phyloP scores from a whole-genome alignment of 2,113 vertebrate genomes.

The Phalacrocorax brasilianus region DNA sequence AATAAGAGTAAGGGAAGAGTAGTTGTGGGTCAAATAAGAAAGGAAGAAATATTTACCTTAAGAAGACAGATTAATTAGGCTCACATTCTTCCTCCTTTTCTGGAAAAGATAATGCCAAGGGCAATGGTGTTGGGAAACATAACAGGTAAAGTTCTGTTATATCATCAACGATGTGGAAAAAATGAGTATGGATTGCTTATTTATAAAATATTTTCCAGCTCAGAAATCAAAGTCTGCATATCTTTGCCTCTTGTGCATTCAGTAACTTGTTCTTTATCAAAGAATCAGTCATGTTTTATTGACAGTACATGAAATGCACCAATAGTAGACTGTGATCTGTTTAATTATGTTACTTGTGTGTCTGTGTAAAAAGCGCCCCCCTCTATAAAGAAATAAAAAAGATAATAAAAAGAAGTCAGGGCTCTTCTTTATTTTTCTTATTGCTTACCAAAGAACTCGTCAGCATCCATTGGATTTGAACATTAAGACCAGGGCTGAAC shows the following conservation, averaged over 20 bases:
- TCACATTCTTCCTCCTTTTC: neutral
- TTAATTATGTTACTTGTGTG: neutral
- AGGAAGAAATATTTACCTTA: neutral
- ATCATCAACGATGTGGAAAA: neutral
- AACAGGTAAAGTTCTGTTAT: neutral
- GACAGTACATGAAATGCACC: neutral
- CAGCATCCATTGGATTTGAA: neutral
- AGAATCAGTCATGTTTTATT: neutral
- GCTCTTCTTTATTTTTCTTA: neutral
- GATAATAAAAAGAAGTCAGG: neutral
- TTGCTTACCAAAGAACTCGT: neutral
- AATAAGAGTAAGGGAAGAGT: neutral
- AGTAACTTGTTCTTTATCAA: neutral
- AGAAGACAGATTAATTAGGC: neutral
- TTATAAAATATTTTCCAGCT: neutral
- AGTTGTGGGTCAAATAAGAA: neutral
- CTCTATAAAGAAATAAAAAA: neutral
- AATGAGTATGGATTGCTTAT: neutral
- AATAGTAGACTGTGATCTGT: neutral
- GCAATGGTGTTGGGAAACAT: fast-evolving
- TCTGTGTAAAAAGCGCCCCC: neutral
- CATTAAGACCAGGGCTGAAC: neutral
- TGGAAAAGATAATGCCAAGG: neutral
- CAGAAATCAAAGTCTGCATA: neutral
- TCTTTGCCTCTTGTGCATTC: neutral